Evolutionary conservation across 2,888 invertebrate genomes (phyloP), one percentile per base, ranked within the genome.

Genomic region (Caenorhabditis sulstoni): DNA sequence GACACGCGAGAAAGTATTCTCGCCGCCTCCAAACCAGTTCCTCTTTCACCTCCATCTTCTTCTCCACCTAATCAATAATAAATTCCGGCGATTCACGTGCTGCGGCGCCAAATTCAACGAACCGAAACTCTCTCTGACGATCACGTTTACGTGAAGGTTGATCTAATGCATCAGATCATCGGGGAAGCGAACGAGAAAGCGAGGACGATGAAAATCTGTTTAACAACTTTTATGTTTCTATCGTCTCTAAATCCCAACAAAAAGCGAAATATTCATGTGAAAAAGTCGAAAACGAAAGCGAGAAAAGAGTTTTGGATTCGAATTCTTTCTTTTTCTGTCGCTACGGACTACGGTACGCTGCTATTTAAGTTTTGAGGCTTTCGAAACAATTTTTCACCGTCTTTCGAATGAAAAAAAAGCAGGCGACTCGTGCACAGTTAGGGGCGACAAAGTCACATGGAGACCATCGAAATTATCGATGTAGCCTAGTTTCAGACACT

Each of bases 1-100:
- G 57, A 64, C 57, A 64, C 29, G 57, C 50, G 64, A 71, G 71
- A 71, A 71, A 71, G 71, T 71, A 57, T 71, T 64, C 64, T 47
- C 57, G 71, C 20, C 71, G 49, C 55, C 49, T 57, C n/a, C 49
- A 53, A 71, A 71, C 71, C 64, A 71, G 71, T 71, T 71, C 64
- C 23, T 22, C 22, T 23, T 20, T 22, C 50, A 3, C 41, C 41
- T 35, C 22, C 50, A 4, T 22, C 50, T 18, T 50, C 49, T 45
- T 39, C 37, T 20, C 53, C 39, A 8, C 62, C 64, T 71, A 71
- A 71, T 71, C 71, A 64, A 71, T 71, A 71, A 45, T 64, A 64
- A 57, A 57, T 55, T n/a, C 16, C 14, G 53, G 35, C 18, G 35
- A 18, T 57, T 67, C 59, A 61, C 68, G 61, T 68, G 59, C 29